phyloP scores from a whole-genome alignment of 2,888 invertebrate species.

The Apotomis betuletana region DNA sequence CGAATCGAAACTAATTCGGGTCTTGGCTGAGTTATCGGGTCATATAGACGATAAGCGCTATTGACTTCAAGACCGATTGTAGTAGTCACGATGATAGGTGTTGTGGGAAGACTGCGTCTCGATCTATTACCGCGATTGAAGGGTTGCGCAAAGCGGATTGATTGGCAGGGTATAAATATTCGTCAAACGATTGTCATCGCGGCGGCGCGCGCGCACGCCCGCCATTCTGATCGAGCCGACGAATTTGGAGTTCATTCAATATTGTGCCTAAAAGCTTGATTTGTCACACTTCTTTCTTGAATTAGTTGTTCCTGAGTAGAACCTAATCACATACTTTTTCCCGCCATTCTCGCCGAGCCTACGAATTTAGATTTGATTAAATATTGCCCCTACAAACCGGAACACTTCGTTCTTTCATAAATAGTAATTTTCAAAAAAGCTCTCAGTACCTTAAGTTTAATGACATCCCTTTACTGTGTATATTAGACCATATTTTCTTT shows the following conservation, averaged over 20 bases:
- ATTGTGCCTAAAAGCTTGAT: background rate
- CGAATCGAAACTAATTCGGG: constrained; percentile 38
- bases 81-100: constrained; percentile 51
- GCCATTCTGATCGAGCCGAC: constrained; percentile 64
- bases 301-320: too few relatives aligned
- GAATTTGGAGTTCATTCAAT: constrained; percentile 52
- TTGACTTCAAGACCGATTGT: constrained; percentile 51
- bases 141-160: constrained; percentile 68
- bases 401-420: too few relatives aligned
- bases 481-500: too few relatives aligned
- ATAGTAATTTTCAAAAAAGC: too few relatives aligned
- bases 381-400: too few relatives aligned
- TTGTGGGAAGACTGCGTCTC: constrained; percentile 56
- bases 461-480: too few relatives aligned
- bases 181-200: constrained; percentile 62
- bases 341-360: too few relatives aligned
- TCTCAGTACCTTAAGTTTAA: too few relatives aligned
- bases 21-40: constrained; percentile 48
- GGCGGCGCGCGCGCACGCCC: constrained; percentile 59
- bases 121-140: constrained; percentile 68
- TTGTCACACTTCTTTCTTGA: too few relatives aligned
- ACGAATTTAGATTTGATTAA: too few relatives aligned
- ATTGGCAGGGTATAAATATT: constrained; percentile 68
- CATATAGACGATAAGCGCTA: constrained; percentile 44
- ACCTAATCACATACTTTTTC: too few relatives aligned